Conservation (phyloP, 2,113 vertebrate species). For the Zeus faber region DNA sequence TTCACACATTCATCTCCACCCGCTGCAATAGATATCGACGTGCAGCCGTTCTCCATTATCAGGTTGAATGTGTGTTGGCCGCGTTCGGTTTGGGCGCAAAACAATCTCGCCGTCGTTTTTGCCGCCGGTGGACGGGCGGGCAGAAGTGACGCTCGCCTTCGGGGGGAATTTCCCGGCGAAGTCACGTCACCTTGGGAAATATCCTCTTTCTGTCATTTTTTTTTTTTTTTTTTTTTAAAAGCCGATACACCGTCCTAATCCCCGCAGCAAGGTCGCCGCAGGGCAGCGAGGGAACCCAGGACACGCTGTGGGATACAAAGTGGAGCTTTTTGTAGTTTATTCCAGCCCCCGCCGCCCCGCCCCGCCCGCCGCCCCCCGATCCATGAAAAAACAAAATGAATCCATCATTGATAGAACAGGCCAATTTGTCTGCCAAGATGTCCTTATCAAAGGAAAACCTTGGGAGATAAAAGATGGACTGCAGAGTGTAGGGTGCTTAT, state of each 20-base stretch:
- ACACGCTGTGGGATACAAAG: too few relatives aligned
- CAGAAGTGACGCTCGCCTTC: too few relatives aligned
- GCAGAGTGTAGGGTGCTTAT: conserved; percentile 65
- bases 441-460: conserved; percentile 63
- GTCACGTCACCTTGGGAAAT: too few relatives aligned
- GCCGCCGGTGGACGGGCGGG: too few relatives aligned
- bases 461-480: conserved; percentile 63
- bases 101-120: neutral
- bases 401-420: conserved; percentile 26
- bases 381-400: conserved; percentile 16
- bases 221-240: too few relatives aligned
- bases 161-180: too few relatives aligned
- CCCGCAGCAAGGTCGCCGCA: too few relatives aligned
- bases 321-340: too few relatives aligned
- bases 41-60: conserved; percentile 16
- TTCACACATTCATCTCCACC: conserved; percentile 5
- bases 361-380: neutral
- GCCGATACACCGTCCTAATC: too few relatives aligned
- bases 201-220: too few relatives aligned
- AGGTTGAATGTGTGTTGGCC: conserved; percentile 10
- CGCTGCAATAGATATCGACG: conserved; percentile 33
- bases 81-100: neutral
- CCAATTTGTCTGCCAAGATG: conserved; percentile 52
- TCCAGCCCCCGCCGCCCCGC: neutral
- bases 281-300: too few relatives aligned